phyloP scores from a whole-genome alignment of 2,888 invertebrate species.

The Eurytoma californica region DNA sequence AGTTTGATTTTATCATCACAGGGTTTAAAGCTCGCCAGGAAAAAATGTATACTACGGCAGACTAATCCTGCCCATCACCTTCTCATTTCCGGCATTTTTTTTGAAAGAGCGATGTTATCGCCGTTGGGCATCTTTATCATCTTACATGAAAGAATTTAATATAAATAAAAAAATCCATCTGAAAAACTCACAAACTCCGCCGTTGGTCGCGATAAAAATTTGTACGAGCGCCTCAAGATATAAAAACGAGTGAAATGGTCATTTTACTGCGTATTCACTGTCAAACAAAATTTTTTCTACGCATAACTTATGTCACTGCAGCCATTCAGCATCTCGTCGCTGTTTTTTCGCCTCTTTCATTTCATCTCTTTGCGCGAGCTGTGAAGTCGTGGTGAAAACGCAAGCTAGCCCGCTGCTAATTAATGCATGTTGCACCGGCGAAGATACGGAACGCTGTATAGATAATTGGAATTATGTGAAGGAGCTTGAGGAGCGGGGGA shows the following conservation, averaged over 20 bases:
- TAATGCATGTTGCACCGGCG: conserved; percentile 34
- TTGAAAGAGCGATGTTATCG: too few species aligned
- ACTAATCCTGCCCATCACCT: too few species aligned
- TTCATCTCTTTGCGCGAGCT: neutral
- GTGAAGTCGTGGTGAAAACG: conserved; percentile 17
- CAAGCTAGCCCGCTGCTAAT: conserved; percentile 5
- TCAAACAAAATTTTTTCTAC: conserved; percentile 23
- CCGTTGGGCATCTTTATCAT: too few species aligned
- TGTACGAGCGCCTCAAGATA: conserved; percentile 14
- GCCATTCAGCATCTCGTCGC: conserved; percentile 2
- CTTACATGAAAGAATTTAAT: neutral
- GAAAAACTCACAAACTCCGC: neutral
- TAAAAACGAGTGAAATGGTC: conserved; percentile 33
- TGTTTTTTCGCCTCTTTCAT: conserved; percentile 12
- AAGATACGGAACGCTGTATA: conserved; percentile 21
- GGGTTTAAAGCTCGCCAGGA: neutral
- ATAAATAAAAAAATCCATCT: neutral
- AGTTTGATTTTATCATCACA: too few species aligned
- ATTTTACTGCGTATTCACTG: conserved; percentile 32
- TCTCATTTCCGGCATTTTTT: too few species aligned
- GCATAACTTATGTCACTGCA: conserved; percentile 18
- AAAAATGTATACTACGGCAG: too few species aligned
- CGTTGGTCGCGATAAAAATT: conserved; percentile 37
- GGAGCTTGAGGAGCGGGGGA: conserved; percentile 57
- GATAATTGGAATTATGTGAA: conserved; percentile 73